Conservation (phyloP, 2,113 vertebrate genomes). For the Hypanus sabinus region DNA sequence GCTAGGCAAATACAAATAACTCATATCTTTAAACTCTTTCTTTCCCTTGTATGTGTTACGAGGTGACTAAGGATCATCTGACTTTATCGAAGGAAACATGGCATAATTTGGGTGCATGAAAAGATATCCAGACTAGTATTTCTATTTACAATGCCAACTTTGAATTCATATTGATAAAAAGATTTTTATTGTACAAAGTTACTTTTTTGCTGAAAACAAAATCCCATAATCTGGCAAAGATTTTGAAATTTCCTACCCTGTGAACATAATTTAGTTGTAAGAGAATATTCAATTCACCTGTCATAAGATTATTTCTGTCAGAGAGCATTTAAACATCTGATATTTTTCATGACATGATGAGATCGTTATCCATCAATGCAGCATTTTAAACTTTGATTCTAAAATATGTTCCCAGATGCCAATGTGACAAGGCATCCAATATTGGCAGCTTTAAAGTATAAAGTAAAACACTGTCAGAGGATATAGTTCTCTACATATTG, state of each 20-base stretch:
- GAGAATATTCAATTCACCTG: neutral
- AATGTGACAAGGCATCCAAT: neutral
- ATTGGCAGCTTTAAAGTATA: constrained; percentile 15
- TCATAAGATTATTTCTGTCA: constrained; percentile 21
- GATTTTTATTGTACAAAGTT: constrained; percentile 14
- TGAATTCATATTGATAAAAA: constrained; percentile 25
- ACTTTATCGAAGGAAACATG: neutral
- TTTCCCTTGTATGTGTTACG: neutral
- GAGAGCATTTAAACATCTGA: constrained; percentile 7
- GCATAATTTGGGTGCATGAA: constrained; percentile 30
- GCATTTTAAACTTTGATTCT: constrained; percentile 30
- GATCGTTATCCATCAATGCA: constrained; percentile 30
- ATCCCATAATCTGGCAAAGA: neutral
- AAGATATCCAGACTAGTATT: constrained; percentile 30
- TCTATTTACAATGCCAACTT: constrained; percentile 20
- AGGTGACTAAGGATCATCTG: neutral
- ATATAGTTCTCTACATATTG: neutral
- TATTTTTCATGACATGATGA: constrained; percentile 31
- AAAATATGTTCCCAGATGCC: neutral
- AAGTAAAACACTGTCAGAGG: neutral
- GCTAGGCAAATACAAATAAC: neutral
- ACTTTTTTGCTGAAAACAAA: constrained; percentile 31
- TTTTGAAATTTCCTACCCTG: constrained; percentile 34
- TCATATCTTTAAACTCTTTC: neutral
- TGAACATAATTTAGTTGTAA: constrained; percentile 15